A percentile compares a stretch with the other conserved stretches of the same genome.
Conservation (phyloP, 2,797 vertebrate species). For the Semaprochilodus insignis region DNA sequence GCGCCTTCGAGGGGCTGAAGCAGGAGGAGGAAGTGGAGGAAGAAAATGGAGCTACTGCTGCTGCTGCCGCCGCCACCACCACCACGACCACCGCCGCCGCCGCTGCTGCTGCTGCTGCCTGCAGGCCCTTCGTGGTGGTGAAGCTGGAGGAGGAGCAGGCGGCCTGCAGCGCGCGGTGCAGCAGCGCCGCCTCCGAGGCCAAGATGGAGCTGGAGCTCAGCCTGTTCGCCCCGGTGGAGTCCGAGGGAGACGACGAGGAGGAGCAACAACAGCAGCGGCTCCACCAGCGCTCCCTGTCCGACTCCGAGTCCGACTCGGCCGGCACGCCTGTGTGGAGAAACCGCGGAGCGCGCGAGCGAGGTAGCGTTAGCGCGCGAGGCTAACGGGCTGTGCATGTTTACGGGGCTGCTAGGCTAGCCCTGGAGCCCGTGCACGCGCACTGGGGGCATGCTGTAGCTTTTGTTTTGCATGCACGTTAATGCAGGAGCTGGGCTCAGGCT, state of each 20-base stretch:
- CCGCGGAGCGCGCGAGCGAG: not conserved
- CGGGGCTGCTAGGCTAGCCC: not conserved
- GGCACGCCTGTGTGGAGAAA: not conserved
- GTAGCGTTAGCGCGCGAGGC: not conserved
- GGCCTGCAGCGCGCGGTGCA: not conserved
- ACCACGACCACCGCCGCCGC: no score
- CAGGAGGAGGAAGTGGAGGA: slow-evolving; percentile 23
- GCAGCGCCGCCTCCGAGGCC: not conserved
- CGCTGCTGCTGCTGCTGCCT: not conserved
- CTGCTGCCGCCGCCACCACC: not conserved
- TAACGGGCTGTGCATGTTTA: not conserved
- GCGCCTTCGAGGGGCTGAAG: slow-evolving; percentile 1
- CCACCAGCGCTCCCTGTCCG: not conserved
- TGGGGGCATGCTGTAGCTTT: no score
- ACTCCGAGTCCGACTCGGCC: not conserved
- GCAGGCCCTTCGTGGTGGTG: slow-evolving; percentile 29
- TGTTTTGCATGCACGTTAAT: no score
- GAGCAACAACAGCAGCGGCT: not conserved
- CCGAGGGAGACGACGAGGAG: slow-evolving; percentile 6
- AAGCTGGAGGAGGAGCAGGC: slow-evolving; percentile 41
- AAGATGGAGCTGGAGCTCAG: slow-evolving; percentile 34
- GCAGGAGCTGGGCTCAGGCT: no score
- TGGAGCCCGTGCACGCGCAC: not conserved
- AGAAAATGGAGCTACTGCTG: not conserved
- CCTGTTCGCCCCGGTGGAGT: slow-evolving; percentile 43